A percentile compares a stretch with the other conserved stretches of the same genome.
Conservation (phyloP, 2,797 vertebrate genomes). For the Anguilla pacifica region DNA sequence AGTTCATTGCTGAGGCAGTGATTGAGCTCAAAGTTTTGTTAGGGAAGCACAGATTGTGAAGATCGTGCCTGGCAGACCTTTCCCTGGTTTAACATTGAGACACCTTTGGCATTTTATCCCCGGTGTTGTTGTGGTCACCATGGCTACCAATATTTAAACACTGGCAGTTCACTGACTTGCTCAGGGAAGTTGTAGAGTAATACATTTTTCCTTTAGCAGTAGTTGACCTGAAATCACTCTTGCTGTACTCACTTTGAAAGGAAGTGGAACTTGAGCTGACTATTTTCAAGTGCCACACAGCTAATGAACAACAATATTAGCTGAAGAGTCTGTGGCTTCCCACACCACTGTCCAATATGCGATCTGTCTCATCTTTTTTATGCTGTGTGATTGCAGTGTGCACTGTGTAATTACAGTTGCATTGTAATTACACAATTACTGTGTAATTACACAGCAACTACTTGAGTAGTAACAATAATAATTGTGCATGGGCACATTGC, state of each 20-base stretch:
- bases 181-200: slow-evolving; percentile 34
- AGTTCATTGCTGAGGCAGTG: slow-evolving; percentile 57
- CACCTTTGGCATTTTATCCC: slow-evolving; percentile 76
- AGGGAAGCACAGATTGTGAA: slow-evolving; percentile 71
- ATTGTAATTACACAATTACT: too few species aligned
- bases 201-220: slow-evolving; percentile 39
- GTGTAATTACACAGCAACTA: too few species aligned
- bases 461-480: too few species aligned
- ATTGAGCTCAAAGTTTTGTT: slow-evolving; percentile 69
- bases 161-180: slow-evolving; percentile 61
- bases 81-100: slow-evolving; percentile 74
- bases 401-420: too few species aligned
- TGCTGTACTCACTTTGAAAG: slow-evolving; percentile 29
- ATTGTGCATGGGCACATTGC: too few species aligned
- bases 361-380: slow-evolving; percentile 58
- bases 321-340: slow-evolving; percentile 58
- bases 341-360: slow-evolving; percentile 42
- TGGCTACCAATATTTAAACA: slow-evolving; percentile 82
- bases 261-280: slow-evolving; percentile 30
- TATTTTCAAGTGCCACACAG: slow-evolving; percentile 71
- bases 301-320: slow-evolving; percentile 65
- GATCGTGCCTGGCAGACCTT: slow-evolving; percentile 67
- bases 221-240: slow-evolving; percentile 23
- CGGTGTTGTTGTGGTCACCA: slow-evolving; percentile 78
- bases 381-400: slow-evolving; percentile 9